phyloP scores from a whole-genome alignment of 2,888 invertebrate genomes.

The Corbicula japonica region DNA sequence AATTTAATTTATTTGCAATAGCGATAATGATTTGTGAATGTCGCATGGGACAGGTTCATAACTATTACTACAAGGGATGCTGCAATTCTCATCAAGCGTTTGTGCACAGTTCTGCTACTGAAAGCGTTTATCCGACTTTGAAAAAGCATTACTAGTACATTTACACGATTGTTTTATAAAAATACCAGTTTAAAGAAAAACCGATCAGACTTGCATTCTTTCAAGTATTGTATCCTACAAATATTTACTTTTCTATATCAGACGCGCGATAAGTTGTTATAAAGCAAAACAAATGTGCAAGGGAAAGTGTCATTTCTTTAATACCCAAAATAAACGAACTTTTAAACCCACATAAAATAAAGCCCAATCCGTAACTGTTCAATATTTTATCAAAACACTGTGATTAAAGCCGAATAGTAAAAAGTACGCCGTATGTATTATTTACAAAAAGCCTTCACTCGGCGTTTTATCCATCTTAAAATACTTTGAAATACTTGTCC shows the following conservation, averaged over 20 bases:
- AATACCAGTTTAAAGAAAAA: no score
- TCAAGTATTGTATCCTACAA: conserved; percentile 14
- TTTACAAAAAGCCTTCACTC: conserved; percentile 25
- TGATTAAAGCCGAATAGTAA: not conserved
- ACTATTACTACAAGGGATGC: no score
- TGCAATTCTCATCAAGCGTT: no score
- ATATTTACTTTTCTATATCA: conserved; percentile 9
- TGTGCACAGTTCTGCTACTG: no score
- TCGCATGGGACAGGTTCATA: no score
- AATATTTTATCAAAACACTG: conserved; percentile 7
- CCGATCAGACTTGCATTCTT: no score
- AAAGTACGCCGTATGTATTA: conserved; percentile 12
- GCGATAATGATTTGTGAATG: no score
- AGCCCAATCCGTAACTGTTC: conserved; percentile 2
- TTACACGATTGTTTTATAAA: no score
- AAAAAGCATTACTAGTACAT: no score
- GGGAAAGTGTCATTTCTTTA: conserved; percentile 18
- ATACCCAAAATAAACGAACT: conserved; percentile 13
- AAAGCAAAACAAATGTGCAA: conserved; percentile 11
- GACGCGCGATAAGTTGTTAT: conserved; percentile 2
- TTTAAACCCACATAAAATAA: conserved; percentile 1
- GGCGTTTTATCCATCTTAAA: conserved; percentile 21
- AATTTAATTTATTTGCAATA: no score
- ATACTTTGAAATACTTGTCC: conserved; percentile 14
- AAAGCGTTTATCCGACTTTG: no score